Base-by-base conservation (phyloP, 2,113 vertebrate genomes). In the Pteronura brasiliensis region DNA sequence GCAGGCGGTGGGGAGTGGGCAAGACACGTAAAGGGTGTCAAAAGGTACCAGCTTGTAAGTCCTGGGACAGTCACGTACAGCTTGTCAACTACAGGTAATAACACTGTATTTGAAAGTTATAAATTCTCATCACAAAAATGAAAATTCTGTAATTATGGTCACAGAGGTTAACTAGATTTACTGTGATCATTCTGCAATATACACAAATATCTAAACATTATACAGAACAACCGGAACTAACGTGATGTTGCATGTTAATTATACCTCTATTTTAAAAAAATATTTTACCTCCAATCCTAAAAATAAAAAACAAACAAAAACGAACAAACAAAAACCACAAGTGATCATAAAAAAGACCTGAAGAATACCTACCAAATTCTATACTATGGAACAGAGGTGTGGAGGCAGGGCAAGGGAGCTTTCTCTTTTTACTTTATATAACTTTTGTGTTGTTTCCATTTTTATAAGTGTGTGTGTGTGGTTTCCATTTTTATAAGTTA, bases 401-500 rank as follows among this genome's bases (percentile, higher is more conserved):
- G 39, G 57, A 39, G 95, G 69, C 7, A 23, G 5, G 57, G 20
- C 3, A 13, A 1, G 6, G 34, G 7, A 72, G 1, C 13, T 0
- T 71, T 42, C 80, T 47, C 20, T 72, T 47, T 95, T 42, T 27
- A 61, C 21, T 71, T 57, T 81, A 42, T 4, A 0, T 57, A 81
- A 74, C 55, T 84, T 85, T 20, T 36, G 7, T 12, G 34, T n/a
- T 69, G 34, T 36, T 69, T 69, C 67, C 18, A 36, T 69, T 69
- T 55, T 55, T 18, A 18, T 52, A 52, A 52, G 15, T 69, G 65
- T n/a, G 67, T 69, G 67, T 17, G 5, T 65, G 61, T 67, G 55
- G 9, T 49, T 92, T 76, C 39, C 31, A 74, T n/a, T 79, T 96
- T 92, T 61, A 86, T 47, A 86, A 93, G 65, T 55, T 93, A 12